Conservation (phyloP, 2,797 vertebrate genomes). For the Pagetopsis macropterus region DNA sequence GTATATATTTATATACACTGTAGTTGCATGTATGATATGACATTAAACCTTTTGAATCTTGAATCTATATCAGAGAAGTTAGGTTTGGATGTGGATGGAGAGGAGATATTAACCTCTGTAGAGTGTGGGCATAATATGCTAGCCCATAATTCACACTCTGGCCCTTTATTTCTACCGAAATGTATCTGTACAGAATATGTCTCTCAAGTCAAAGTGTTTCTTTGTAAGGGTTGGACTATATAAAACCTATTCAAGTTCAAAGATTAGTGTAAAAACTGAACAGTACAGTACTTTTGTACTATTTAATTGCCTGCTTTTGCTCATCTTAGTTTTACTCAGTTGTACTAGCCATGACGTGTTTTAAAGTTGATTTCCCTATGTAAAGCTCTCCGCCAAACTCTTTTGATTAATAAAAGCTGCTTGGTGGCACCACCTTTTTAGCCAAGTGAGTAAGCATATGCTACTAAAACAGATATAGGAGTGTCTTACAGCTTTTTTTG, state of each 20-base stretch:
- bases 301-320: neutral
- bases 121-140: neutral
- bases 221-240: neutral
- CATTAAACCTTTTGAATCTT: too few species aligned
- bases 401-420: constrained; percentile 39
- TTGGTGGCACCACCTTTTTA: neutral
- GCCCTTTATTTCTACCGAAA: neutral
- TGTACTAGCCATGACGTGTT: neutral
- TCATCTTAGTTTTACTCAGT: neutral
- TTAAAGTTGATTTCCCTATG: constrained; percentile 25
- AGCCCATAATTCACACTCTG: neutral
- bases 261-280: neutral
- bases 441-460: constrained; percentile 7
- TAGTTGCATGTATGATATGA: too few species aligned
- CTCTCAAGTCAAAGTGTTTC: neutral
- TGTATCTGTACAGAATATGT: neutral
- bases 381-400: constrained; percentile 13
- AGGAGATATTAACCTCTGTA: neutral
- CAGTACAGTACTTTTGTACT: neutral
- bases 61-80: neutral
- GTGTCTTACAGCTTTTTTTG: constrained; percentile 9
- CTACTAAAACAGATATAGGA: neutral
- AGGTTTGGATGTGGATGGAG: neutral
- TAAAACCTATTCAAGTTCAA: neutral
- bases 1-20: too few species aligned